Evolutionary conservation across 2,113 vertebrate species (phyloP).

Genomic region (Xenopus borealis): DNA sequence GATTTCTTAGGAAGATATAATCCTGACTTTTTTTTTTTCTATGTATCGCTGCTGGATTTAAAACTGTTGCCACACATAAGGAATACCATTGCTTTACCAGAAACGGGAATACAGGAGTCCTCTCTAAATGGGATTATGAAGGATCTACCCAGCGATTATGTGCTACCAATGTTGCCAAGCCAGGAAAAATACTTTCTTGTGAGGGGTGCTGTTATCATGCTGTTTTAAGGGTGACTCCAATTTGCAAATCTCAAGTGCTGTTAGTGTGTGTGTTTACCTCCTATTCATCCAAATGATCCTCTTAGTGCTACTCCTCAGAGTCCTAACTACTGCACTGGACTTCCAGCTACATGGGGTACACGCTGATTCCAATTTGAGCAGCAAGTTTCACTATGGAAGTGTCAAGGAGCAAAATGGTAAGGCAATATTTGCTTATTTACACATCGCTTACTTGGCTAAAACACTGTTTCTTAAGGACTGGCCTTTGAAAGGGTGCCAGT

Average conservation of each 20-base stretch:
- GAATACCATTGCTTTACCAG: constrained; percentile 18
- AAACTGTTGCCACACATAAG: not conserved
- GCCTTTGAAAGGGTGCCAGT: not conserved
- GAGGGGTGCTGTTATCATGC: constrained; percentile 65
- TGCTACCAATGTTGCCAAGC: constrained; percentile 74
- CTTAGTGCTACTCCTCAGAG: constrained; percentile 76
- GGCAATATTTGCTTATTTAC: constrained; percentile 41
- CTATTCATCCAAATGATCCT: constrained; percentile 92
- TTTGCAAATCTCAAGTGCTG: constrained; percentile 62
- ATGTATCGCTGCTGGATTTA: constrained; percentile 36
- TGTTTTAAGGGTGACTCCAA: constrained; percentile 75
- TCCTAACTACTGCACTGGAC: constrained; percentile 80
- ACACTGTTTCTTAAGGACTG: not conserved
- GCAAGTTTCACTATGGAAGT: constrained; percentile 79
- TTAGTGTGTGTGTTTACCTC: constrained; percentile 59
- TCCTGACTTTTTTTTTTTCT: not conserved
- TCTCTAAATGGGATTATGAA: constrained; percentile 86
- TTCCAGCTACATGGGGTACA: constrained; percentile 75
- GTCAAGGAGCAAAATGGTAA: constrained; percentile 93
- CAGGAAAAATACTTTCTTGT: constrained; percentile 75
- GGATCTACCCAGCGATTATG: constrained; percentile 77
- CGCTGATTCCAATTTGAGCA: constrained; percentile 83
- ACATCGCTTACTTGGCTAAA: not conserved
- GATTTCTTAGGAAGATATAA: constrained; percentile 2
- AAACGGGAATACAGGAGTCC: constrained; percentile 59